Conservation (phyloP, 2,113 vertebrate species). For the Sinocyclocheilus anophthalmus region DNA sequence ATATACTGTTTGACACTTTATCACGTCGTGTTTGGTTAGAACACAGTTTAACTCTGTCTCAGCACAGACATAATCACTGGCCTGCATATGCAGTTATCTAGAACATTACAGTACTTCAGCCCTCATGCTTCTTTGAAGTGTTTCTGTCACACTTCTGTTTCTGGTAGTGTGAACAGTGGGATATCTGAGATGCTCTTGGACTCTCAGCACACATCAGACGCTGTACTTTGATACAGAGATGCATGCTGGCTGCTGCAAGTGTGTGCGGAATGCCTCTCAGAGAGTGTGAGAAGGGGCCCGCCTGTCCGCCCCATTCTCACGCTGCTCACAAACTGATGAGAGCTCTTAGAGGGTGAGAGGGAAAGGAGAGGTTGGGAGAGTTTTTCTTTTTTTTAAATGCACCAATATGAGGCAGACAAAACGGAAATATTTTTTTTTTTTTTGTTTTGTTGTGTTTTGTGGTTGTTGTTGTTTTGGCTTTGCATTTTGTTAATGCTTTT, state of each 20-base stretch:
- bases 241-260: conserved; percentile 28
- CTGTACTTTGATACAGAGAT: conserved; percentile 28
- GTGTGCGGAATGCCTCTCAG: conserved; percentile 35
- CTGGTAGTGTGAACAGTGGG: neutral
- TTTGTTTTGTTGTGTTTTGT: too few relatives aligned
- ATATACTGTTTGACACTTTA: neutral
- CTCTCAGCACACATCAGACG: conserved; percentile 1
- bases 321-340: neutral
- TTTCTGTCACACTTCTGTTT: conserved; percentile 25
- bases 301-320: conserved; percentile 18
- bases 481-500: too few relatives aligned
- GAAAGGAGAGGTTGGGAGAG: neutral
- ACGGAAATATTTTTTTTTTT: too few relatives aligned
- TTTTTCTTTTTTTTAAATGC: neutral
- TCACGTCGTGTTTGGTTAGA: neutral
- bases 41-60: neutral
- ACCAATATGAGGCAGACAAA: neutral
- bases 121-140: conserved; percentile 9
- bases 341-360: neutral
- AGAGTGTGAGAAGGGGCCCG: conserved; percentile 13
- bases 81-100: neutral
- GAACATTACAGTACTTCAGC: neutral
- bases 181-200: neutral
- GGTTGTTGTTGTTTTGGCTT: too few relatives aligned
- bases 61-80: neutral